Evolutionary conservation across 2,797 vertebrate species (phyloP).

Genomic region (Rhynchotus rufescens): DNA sequence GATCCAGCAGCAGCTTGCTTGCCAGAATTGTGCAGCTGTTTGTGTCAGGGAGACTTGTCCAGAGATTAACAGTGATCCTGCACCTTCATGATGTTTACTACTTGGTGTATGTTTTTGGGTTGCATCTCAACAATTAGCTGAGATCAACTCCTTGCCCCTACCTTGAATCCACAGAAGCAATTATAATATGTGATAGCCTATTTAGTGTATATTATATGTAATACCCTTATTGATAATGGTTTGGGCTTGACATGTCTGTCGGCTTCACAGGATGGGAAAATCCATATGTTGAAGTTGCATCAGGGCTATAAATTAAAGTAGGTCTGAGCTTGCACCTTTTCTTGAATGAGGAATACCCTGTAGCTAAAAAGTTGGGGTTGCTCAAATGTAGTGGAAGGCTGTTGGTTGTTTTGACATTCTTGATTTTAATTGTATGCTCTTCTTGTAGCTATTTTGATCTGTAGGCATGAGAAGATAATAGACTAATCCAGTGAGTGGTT

Average conservation of each 20-base stretch:
- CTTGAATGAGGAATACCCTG: conserved; percentile 32
- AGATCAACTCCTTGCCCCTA: conserved; percentile 34
- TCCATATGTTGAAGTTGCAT: background rate
- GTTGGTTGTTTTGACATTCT: conserved; percentile 36
- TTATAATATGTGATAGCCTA: background rate
- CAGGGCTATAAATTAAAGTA: conserved; percentile 13
- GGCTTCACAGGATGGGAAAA: background rate
- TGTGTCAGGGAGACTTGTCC: conserved; percentile 29
- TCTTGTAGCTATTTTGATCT: background rate
- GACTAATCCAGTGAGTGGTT: background rate
- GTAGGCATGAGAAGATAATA: background rate
- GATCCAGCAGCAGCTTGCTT: conserved; percentile 30
- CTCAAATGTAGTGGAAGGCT: background rate
- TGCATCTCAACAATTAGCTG: conserved; percentile 20
- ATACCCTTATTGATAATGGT: background rate
- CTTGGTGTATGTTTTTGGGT: conserved; percentile 32
- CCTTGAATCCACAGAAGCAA: conserved; percentile 10
- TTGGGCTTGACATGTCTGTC: background rate
- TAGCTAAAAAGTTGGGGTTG: conserved; percentile 23
- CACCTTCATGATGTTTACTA: conserved; percentile 53
- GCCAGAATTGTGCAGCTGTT: conserved; percentile 19
- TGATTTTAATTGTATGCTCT: background rate
- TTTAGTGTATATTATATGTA: no score
- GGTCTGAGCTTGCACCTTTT: conserved; percentile 39
- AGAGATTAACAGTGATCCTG: conserved; percentile 56